phyloP scores from a whole-genome alignment of 2,797 vertebrate species.

The Natrix natrix region DNA sequence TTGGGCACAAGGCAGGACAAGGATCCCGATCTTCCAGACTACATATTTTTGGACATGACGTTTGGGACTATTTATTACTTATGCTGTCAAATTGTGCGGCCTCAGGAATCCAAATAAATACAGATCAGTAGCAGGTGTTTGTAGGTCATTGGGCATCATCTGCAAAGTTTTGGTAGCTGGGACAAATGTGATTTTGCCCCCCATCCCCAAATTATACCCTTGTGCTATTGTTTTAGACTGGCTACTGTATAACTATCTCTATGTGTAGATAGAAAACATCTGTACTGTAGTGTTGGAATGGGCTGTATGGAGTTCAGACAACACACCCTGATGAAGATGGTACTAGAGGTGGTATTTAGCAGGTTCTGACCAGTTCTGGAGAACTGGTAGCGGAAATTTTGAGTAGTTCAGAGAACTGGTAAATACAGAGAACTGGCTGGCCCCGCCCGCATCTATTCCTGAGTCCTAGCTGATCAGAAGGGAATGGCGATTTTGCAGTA shows the following conservation, averaged over 20 bases:
- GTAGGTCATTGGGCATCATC: background rate
- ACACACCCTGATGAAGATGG: background rate
- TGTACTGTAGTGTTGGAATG: background rate
- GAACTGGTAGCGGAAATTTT: too few species aligned
- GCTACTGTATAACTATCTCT: background rate
- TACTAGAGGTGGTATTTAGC: too few species aligned
- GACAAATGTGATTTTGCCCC: background rate
- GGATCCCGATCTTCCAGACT: background rate
- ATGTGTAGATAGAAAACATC: background rate
- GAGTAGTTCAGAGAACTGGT: too few species aligned
- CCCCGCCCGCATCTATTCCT: too few species aligned
- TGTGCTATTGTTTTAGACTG: background rate
- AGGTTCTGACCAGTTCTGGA: too few species aligned
- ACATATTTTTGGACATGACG: background rate
- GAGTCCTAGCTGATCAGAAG: too few species aligned
- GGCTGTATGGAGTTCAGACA: background rate
- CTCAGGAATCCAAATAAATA: background rate
- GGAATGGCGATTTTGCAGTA: too few species aligned
- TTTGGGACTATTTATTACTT: background rate
- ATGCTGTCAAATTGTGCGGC: background rate
- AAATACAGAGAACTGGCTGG: too few species aligned
- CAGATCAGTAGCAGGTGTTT: background rate
- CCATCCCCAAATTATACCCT: background rate
- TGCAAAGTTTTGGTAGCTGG: background rate
- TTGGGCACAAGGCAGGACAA: background rate